Evolutionary conservation across 2,888 invertebrate genomes (phyloP), one percentile per base, ranked within the genome.

Genomic region (Subacronicta megacephala): DNA sequence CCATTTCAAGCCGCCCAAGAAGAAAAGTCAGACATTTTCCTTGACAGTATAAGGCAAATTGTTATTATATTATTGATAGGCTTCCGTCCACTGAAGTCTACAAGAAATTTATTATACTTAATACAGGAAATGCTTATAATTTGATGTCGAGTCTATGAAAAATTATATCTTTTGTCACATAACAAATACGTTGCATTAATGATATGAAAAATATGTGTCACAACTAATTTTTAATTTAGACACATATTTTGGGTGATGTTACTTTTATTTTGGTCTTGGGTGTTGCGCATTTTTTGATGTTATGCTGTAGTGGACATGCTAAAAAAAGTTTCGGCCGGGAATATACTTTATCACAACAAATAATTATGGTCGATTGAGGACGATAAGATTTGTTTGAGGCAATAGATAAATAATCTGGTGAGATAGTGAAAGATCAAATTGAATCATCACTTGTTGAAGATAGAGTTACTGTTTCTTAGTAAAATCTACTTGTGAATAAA

Each of bases 21-120:
- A 67, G 67, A 66, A 50, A 57, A 58, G 20, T 59, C 53, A 40
- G 53, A 63, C 44, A 58, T 62, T 72, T 76, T 66, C 70, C 52
- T 31, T 71, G 77, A 73, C 77, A 75, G 72, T 70, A 75, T 64
- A 70, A 72, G 77, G 76, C 74, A 77, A 76, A 76, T 80, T 75
- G 62, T 77, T 71, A 64, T 62, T 62, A 53, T 59, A 70, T 73
- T 70, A 80, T 80, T 77, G 73, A 80, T 79, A 60, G 36, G 76
- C 58, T 76, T 78, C 80, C 81, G 80, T 69, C 63, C 29, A 51
- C 55, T 43, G 49, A 43, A 57, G 61, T 53, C 55, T 20, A 35
- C 68, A 44, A 42, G 36, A 56, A 50, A 74, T 74, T 61, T 68
- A 64, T 66, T 63, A 58, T 58, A n/a, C n/a, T n/a, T n/a, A 60